These are phyloP conservation scores for Lepus oiostolus DNA, from an alignment of 2,797 vertebrate species.

Conservation along the genomic window DNA sequence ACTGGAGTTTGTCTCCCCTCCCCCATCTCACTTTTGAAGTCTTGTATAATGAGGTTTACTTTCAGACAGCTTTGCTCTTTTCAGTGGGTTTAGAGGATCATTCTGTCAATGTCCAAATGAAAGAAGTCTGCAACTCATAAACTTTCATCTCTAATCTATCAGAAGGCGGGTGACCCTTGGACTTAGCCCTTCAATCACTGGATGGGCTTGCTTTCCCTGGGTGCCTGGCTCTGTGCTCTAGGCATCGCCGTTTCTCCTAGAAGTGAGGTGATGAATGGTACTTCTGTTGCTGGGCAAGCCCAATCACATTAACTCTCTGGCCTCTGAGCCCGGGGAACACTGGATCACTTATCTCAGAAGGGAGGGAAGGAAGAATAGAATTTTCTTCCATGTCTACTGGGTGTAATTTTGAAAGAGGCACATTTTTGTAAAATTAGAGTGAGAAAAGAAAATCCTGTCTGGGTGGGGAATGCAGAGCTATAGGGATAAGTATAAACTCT, in stretches of 20 bases:
- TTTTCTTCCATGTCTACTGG: constrained; percentile 39
- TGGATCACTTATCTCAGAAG: not conserved
- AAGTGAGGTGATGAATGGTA: constrained; percentile 17
- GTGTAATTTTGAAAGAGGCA: constrained; percentile 58
- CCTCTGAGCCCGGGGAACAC: not conserved
- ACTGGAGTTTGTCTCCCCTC: not conserved
- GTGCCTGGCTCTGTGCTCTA: constrained; percentile 12
- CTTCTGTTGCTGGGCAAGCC: not conserved
- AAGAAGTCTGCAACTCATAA: not conserved
- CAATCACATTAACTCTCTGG: constrained; percentile 15
- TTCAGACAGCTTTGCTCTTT: constrained; percentile 43
- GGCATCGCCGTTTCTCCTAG: not conserved
- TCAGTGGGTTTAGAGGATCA: constrained; percentile 14
- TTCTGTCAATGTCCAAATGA: constrained; percentile 41
- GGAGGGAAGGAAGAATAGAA: not conserved
- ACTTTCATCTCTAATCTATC: constrained; percentile 24
- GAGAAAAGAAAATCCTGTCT: constrained; percentile 9
- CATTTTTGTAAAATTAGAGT: constrained; percentile 37
- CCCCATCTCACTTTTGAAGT: not conserved
- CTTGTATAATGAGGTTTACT: not conserved
- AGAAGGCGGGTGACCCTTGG: constrained; percentile 11
- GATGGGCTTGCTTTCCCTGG: not conserved
- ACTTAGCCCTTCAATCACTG: not conserved
- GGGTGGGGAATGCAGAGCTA: not conserved
- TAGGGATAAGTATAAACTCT: not conserved